Percentiles rank a stretch among this genome's conserved stretches.
Conservation (phyloP, 2,113 vertebrate species). For the Scomber colias region DNA sequence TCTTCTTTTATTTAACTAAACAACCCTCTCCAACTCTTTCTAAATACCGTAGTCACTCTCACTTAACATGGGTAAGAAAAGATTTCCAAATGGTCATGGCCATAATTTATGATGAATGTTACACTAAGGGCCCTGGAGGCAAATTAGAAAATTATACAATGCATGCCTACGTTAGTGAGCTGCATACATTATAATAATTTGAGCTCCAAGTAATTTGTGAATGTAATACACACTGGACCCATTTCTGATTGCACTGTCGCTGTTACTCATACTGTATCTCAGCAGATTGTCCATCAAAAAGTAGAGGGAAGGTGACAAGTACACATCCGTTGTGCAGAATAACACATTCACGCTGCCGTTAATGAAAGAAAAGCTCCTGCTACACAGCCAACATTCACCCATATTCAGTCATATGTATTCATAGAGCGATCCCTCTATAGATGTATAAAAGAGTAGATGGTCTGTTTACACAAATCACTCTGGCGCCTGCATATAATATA, state of each 20-base stretch:
- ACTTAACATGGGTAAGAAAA: background rate
- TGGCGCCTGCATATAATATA: background rate
- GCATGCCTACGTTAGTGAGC: slow-evolving; percentile 20
- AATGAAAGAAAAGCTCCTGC: background rate
- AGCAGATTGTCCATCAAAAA: background rate
- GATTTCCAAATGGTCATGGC: slow-evolving; percentile 4
- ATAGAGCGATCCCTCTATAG: background rate
- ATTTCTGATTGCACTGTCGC: slow-evolving; percentile 1
- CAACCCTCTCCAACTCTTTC: too few species aligned
- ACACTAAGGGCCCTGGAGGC: background rate
- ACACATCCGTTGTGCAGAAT: background rate
- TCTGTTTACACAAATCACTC: background rate
- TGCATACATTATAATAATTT: slow-evolving; percentile 26
- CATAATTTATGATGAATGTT: slow-evolving; percentile 14
- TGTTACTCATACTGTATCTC: background rate
- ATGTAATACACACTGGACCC: background rate
- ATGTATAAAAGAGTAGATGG: background rate
- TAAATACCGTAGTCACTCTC: background rate
- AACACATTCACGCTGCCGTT: background rate
- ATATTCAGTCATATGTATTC: background rate
- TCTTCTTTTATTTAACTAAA: background rate
- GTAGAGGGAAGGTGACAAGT: background rate
- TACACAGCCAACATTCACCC: background rate
- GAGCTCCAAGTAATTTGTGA: background rate
- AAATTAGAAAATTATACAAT: slow-evolving; percentile 47